A percentile compares a stretch with the other conserved stretches of the same genome.
phyloP scores from a whole-genome alignment of 2,888 invertebrate species.

The Synanthedon vespiformis region DNA sequence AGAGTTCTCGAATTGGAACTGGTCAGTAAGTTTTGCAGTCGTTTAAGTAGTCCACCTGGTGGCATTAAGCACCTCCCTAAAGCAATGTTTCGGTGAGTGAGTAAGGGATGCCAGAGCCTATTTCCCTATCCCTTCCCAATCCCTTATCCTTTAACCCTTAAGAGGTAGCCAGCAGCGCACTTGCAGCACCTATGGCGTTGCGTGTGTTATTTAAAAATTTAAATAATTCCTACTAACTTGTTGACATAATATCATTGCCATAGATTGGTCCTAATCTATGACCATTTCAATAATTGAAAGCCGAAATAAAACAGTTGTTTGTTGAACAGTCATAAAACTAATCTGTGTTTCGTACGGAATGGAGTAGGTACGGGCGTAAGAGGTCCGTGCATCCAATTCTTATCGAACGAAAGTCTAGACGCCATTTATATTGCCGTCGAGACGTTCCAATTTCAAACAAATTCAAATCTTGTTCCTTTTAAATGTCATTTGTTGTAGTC shows the following conservation, averaged over 20 bases:
- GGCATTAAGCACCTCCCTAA: too few species aligned
- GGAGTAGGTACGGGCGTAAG: background rate
- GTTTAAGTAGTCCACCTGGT: too few species aligned
- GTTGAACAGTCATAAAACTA: background rate
- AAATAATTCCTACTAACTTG: background rate
- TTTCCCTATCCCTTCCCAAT: too few species aligned
- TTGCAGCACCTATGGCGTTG: too few species aligned
- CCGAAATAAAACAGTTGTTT: background rate
- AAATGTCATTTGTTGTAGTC: constrained; percentile 61
- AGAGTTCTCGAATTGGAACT: too few species aligned
- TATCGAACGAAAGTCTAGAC: constrained; percentile 54
- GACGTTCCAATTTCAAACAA: constrained; percentile 54
- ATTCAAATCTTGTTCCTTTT: constrained; percentile 56
- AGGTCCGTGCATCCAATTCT: constrained; percentile 9
- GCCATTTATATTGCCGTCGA: constrained; percentile 48
- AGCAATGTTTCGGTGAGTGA: too few species aligned
- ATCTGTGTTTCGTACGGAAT: background rate
- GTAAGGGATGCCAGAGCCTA: too few species aligned
- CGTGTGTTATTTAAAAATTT: background rate
- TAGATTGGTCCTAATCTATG: background rate
- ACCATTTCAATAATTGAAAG: background rate
- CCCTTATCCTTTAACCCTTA: too few species aligned
- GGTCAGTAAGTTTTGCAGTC: too few species aligned
- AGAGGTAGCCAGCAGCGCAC: too few species aligned
- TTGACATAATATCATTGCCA: too few species aligned